phyloP scores from a whole-genome alignment of 2,797 vertebrate genomes.

The Meda fulgida region DNA sequence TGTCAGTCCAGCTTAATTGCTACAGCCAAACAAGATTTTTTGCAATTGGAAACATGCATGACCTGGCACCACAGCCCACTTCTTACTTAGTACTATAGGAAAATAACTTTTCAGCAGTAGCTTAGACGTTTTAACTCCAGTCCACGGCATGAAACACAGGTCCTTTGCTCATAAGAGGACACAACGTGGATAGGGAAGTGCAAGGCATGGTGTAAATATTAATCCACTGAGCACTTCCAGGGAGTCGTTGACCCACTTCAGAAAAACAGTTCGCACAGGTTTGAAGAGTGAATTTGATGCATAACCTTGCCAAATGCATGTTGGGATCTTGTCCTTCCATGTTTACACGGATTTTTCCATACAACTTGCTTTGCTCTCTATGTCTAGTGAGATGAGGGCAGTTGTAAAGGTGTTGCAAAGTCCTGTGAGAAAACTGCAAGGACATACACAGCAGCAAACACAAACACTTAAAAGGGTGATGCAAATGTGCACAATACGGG shows the following conservation, averaged over 20 bases:
- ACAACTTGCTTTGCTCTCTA: too few relatives aligned
- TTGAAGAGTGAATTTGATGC: neutral
- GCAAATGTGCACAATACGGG: constrained; percentile 49
- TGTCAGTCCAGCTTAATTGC: constrained; percentile 40
- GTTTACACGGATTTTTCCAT: too few relatives aligned
- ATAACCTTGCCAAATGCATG: constrained; percentile 3
- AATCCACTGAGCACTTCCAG: constrained; percentile 6
- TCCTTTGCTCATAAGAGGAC: constrained; percentile 5
- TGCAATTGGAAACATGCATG: constrained; percentile 37
- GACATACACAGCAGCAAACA: constrained; percentile 46
- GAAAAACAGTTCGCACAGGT: neutral
- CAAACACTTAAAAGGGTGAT: constrained; percentile 52
- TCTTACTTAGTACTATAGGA: neutral
- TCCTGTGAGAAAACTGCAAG: constrained; percentile 48
- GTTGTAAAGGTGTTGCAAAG: constrained; percentile 34
- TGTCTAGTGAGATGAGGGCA: neutral
- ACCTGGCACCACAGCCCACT: neutral
- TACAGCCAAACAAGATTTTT: constrained; percentile 46
- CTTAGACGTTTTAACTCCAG: neutral
- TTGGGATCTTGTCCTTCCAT: neutral
- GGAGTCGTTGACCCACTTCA: constrained; percentile 29
- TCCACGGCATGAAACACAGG: neutral
- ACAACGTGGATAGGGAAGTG: neutral
- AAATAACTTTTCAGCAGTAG: neutral
- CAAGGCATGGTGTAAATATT: constrained; percentile 3